Evolutionary conservation across 92 coral and sea anemone genomes (phyloP), one percentile per base, ranked within the genome.

Genomic region (Epizoanthus fatuus): DNA sequence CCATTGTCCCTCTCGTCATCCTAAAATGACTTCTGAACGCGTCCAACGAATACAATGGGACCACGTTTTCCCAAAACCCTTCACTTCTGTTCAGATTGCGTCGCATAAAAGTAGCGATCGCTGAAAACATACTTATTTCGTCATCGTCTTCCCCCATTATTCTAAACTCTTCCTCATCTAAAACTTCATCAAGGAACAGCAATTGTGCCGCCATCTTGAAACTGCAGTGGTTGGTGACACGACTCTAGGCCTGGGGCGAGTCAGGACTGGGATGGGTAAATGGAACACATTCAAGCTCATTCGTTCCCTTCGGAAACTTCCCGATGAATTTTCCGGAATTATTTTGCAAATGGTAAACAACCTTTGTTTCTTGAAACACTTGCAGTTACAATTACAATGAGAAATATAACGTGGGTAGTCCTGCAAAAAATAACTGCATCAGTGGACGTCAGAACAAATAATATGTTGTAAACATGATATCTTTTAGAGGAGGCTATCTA

Each of bases 1-100:
- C 90, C 37, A 76, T 10, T n/a, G 91, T 74, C 15, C 32, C 69
- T 70, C 88, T 37, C 5, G 88, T 60, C 79, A 92, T 75, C 51
- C 90, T 29, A 37, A 85, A 89, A 53, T 92, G 88, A 38, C 67
- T n/a, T 58, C 49, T 66, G 29, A 72, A 72, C 25, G 45, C 58
- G 37, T 71, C 76, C 25, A 71, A 12, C 59, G 62, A 72, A 19
- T 72, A 51, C 19, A 51, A n/a, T 22, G 63, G 78, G 7, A 72
- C 20, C 8, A 19, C 12, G 16, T 47, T 16, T 72, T 47, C 76
- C 17, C 1, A 72, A 47, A 44, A 72, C 12, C 39, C 76, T 72
- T 17, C 16, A 20, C 13, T 72, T 72, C 76, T 19, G 59, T 72
- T 25, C 20, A 72, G 60, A 19, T 72, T 53, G 32, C 75, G 54